phyloP scores from a whole-genome alignment of 2,888 invertebrate species.

The Brachypterus glaber region DNA sequence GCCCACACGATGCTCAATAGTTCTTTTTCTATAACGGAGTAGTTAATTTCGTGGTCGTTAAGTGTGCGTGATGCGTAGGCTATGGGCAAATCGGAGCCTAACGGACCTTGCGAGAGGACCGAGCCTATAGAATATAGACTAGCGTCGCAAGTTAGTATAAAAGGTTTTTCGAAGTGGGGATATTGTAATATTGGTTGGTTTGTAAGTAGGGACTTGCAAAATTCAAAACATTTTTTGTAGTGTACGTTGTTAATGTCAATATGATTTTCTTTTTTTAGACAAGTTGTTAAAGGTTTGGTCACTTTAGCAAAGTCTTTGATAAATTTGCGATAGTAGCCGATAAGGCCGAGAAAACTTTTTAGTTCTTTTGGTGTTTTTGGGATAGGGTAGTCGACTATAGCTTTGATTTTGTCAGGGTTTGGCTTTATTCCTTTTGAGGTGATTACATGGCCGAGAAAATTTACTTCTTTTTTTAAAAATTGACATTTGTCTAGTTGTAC shows the following conservation, averaged over 20 bases:
- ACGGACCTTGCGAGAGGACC: slow-evolving; percentile 13
- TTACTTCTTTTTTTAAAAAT: slow-evolving; percentile 7
- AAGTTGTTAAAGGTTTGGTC: slow-evolving; percentile 14
- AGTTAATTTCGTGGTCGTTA: slow-evolving; percentile 10
- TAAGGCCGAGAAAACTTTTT: slow-evolving; percentile 9
- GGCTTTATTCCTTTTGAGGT: slow-evolving; percentile 12
- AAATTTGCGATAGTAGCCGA: slow-evolving; percentile 13
- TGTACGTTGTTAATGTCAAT: slow-evolving; percentile 5
- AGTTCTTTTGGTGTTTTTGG: slow-evolving; percentile 13
- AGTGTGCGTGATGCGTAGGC: slow-evolving; percentile 13
- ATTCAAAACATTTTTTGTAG: slow-evolving; percentile 8
- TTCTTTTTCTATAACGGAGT: slow-evolving; percentile 21
- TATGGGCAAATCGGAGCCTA: slow-evolving; percentile 10
- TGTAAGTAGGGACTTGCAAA: slow-evolving; percentile 13
- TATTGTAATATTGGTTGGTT: slow-evolving; percentile 16
- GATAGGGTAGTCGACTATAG: slow-evolving; percentile 9
- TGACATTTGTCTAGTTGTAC: slow-evolving; percentile 12
- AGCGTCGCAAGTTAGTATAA: slow-evolving; percentile 17
- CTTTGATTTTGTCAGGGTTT: slow-evolving; percentile 11
- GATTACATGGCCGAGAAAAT: slow-evolving; percentile 11
- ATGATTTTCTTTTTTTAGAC: slow-evolving; percentile 13
- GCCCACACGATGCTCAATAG: slow-evolving; percentile 22
- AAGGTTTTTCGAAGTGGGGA: slow-evolving; percentile 16
- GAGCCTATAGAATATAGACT: slow-evolving; percentile 13
- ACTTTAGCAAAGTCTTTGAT: slow-evolving; percentile 15